phyloP scores from a whole-genome alignment of 2,888 invertebrate genomes.

The Parascotia fuliginaria region DNA sequence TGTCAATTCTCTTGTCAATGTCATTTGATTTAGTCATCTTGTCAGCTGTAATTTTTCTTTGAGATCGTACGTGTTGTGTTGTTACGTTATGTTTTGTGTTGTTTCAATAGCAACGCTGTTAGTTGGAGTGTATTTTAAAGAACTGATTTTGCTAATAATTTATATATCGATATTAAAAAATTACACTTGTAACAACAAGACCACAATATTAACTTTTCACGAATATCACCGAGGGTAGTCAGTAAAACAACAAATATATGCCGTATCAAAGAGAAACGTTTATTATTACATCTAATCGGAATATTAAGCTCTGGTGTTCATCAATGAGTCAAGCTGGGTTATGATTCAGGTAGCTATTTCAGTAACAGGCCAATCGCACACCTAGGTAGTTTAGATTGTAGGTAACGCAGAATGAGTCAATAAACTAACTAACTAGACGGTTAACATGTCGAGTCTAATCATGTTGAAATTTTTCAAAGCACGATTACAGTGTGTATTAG shows the following conservation, averaged over 20 bases:
- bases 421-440: conserved; percentile 15
- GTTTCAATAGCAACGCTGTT: too few species aligned
- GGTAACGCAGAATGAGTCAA: conserved; percentile 30
- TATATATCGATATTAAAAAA: too few species aligned
- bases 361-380: conserved; percentile 35
- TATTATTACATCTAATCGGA: conserved; percentile 36
- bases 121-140: too few species aligned
- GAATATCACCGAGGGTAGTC: conserved; percentile 20
- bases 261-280: conserved; percentile 23
- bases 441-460: background rate
- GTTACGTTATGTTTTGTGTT: too few species aligned
- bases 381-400: conserved; percentile 5
- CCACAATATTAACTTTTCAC: background rate
- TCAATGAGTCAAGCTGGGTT: conserved; percentile 44
- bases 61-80: too few species aligned
- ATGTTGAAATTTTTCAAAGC: background rate
- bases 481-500: background rate
- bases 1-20: too few species aligned
- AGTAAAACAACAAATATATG: conserved; percentile 5
- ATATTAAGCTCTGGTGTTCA: conserved; percentile 35
- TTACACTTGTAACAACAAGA: conserved; percentile 3
- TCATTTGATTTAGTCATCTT: too few species aligned
- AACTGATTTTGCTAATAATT: too few species aligned
- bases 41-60: too few species aligned
- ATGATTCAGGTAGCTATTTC: conserved; percentile 54